phyloP scores from a whole-genome alignment of 2,888 invertebrate genomes.

The Dascillus cervinus region DNA sequence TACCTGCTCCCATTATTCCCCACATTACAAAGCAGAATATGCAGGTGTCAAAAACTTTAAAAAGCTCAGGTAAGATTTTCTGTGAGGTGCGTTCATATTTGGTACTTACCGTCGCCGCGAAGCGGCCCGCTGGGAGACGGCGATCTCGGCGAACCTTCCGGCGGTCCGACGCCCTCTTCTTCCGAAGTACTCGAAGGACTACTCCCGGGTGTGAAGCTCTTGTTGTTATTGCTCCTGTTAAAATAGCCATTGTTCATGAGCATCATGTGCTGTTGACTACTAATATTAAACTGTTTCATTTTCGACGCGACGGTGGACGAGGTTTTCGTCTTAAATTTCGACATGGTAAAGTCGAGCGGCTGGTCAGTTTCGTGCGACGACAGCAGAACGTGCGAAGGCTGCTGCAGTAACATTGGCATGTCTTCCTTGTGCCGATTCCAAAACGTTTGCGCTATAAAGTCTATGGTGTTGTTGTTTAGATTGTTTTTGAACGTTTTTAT shows the following conservation, averaged over 20 bases:
- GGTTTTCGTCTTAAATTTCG: slow-evolving; percentile 45
- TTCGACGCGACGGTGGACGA: slow-evolving; percentile 35
- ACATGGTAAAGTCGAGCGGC: slow-evolving; percentile 69
- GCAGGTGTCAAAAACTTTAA: slow-evolving; percentile 34
- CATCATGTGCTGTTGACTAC: slow-evolving; percentile 36
- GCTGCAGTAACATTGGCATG: slow-evolving; percentile 58
- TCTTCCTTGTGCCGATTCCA: slow-evolving; percentile 35
- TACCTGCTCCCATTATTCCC: slow-evolving; percentile 27
- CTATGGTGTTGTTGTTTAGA: slow-evolving; percentile 48
- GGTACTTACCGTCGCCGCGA: slow-evolving; percentile 40
- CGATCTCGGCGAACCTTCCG: slow-evolving; percentile 36
- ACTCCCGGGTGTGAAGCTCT: slow-evolving; percentile 34
- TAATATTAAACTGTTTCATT: slow-evolving; percentile 36
- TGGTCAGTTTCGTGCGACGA: slow-evolving; percentile 50
- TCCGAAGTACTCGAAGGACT: slow-evolving; percentile 42
- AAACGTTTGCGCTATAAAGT: slow-evolving; percentile 37
- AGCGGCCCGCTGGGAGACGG: slow-evolving; percentile 36
- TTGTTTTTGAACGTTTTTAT: slow-evolving; percentile 36
- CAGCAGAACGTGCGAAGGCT: slow-evolving; percentile 41
- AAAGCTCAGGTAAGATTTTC: slow-evolving; percentile 27
- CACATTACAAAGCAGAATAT: slow-evolving; percentile 11
- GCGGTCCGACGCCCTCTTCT: slow-evolving; percentile 42
- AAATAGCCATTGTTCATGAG: slow-evolving; percentile 40
- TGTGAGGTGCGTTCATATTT: not conserved
- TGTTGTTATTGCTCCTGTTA: slow-evolving; percentile 35